These are phyloP conservation scores for Diadophis punctatus DNA, from an alignment of 2,113 vertebrate genomes.

Conservation along the genomic window DNA sequence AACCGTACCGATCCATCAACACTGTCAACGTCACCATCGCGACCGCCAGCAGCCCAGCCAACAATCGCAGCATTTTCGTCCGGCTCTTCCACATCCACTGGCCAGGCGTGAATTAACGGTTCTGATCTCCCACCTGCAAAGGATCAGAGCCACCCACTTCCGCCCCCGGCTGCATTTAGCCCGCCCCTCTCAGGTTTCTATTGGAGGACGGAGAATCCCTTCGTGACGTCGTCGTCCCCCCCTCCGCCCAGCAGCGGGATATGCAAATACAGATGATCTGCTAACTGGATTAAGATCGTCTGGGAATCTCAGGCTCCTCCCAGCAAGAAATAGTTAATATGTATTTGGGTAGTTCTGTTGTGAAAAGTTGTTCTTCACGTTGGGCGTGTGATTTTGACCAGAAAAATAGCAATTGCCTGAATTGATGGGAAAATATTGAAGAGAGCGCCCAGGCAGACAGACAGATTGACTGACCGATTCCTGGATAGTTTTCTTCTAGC, in stretches of 20 bases:
- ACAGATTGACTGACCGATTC: neutral
- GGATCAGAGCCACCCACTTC: neutral
- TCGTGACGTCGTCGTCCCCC: neutral
- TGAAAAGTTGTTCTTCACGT: neutral
- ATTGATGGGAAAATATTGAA: neutral
- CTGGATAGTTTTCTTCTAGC: neutral
- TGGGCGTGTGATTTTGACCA: neutral
- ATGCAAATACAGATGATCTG: neutral
- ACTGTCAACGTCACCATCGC: conserved; percentile 72
- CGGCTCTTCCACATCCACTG: neutral
- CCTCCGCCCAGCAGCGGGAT: neutral
- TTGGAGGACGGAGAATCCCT: neutral
- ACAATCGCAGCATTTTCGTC: conserved; percentile 37
- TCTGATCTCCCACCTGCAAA: neutral
- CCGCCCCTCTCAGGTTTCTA: neutral
- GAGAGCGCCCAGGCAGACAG: neutral
- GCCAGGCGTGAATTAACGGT: neutral
- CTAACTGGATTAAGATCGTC: neutral
- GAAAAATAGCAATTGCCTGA: neutral
- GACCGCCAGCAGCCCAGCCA: conserved; percentile 66
- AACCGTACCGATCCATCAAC: conserved; percentile 75
- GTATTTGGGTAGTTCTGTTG: neutral
- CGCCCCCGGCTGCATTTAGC: neutral
- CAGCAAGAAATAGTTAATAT: neutral
- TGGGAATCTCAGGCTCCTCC: neutral